Evolutionary conservation across 2,797 vertebrate genomes (phyloP).

Genomic region (Hybognathus amarus): DNA sequence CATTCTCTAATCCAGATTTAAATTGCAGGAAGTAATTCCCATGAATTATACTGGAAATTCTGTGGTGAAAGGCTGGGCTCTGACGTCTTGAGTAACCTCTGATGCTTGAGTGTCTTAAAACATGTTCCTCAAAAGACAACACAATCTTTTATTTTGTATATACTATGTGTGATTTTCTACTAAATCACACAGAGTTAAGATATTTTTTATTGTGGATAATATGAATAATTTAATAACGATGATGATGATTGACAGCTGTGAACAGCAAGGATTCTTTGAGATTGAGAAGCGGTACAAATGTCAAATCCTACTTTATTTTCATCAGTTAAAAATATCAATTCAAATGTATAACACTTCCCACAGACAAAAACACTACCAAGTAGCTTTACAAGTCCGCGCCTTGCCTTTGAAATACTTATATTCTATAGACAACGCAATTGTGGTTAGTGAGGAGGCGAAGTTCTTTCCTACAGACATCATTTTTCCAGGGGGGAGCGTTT

Average conservation of each 20-base stretch:
- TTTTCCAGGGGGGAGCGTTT: slow-evolving; percentile 3
- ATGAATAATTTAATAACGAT: neutral
- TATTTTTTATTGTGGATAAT: neutral
- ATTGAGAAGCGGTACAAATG: neutral
- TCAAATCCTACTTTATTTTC: neutral
- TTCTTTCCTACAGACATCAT: slow-evolving; percentile 49
- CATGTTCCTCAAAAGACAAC: neutral
- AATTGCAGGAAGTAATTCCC: neutral
- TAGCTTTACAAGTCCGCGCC: neutral
- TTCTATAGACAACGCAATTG: slow-evolving; percentile 52
- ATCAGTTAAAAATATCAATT: neutral
- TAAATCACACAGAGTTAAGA: neutral
- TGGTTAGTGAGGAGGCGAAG: slow-evolving; percentile 37
- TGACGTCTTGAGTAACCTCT: neutral
- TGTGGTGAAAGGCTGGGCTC: neutral
- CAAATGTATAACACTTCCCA: neutral
- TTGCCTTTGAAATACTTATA: slow-evolving; percentile 23
- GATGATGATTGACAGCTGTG: neutral
- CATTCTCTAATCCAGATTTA: slow-evolving; percentile 15
- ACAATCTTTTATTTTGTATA: neutral
- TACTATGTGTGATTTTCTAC: neutral
- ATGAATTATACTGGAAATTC: slow-evolving; percentile 8
- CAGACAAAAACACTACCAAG: neutral
- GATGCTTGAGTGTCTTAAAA: neutral
- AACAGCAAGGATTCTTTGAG: neutral